Evolutionary conservation across 2,888 invertebrate species (phyloP), one percentile per base, ranked within the genome.

Genomic region (Chironomus riparius): DNA sequence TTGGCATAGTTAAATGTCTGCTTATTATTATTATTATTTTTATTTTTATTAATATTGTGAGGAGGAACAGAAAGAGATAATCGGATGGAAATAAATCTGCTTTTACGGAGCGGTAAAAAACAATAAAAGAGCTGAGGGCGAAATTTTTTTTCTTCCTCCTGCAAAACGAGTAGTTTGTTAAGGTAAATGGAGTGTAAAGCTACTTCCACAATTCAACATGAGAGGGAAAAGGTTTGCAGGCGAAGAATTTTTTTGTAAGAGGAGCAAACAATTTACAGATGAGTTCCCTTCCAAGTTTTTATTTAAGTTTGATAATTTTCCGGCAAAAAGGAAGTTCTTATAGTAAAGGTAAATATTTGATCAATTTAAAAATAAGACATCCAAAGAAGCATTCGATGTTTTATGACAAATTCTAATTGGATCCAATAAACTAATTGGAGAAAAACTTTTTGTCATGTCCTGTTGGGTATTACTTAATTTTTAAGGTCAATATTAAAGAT

Each of bases 181-280:
- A 70, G 62, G 56, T 72, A 72, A 72, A 72, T 72, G 28, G 72
- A 61, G 72, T 72, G 72, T 62, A 72, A 50, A 50, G 50, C 50
- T 50, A n/a, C 47, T 56, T 70, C 70, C 70, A 50, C 50, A 50
- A 15, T 15, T n/a, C 5, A 50, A 50, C 15, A 50, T 15, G 15
- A 50, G 50, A 50, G 15, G 15, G n/a, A 15, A 50, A 50, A 50
- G 50, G n/a, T 15, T 50, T 15, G 15, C 50, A 50, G n/a, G n/a
- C 5, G 15, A 15, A 15, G 6, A 50, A 50, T n/a, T n/a, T 50
- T 50, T 50, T 50, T 24, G 22, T 24, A 6, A 28, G 15, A 50
- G 50, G 50, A 50, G 50, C 50, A 50, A 50, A 50, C 15, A 50
- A 50, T 50, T 50, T 50, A 50, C 50, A 50, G 50, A 50, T 50